Conservation (phyloP, 1,140 invertebrate species). For the Rhizoglyphus robini region DNA sequence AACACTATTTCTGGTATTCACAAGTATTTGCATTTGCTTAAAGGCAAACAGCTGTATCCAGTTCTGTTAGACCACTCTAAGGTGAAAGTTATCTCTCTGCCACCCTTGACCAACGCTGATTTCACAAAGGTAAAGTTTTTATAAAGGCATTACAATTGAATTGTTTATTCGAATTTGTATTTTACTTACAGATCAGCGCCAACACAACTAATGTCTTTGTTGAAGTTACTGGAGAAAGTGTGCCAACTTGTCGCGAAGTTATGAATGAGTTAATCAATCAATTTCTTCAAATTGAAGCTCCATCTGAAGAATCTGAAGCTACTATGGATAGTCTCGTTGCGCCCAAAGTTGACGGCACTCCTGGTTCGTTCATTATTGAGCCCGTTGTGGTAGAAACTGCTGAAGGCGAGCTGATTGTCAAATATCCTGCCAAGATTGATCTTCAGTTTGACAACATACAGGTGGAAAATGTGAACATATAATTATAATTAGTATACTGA, state of each 20-base stretch:
- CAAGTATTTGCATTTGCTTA: slow-evolving; percentile 61
- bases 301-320: slow-evolving; percentile 5
- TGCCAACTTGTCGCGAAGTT: slow-evolving; percentile 50
- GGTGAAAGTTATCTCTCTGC: slow-evolving; percentile 57
- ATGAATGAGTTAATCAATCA: slow-evolving; percentile 51
- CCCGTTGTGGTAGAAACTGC: slow-evolving; percentile 55
- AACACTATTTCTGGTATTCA: slow-evolving; percentile 63
- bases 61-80: slow-evolving; percentile 46
- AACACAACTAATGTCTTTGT: slow-evolving; percentile 52
- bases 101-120: slow-evolving; percentile 67
- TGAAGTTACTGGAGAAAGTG: slow-evolving; percentile 58
- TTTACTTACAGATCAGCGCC: slow-evolving; percentile 32
- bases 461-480: slow-evolving; percentile 19
- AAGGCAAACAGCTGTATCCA: slow-evolving; percentile 54
- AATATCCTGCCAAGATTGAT: slow-evolving; percentile 63
- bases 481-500: too few relatives aligned
- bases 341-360: slow-evolving; percentile 28
- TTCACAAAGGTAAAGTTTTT: slow-evolving; percentile 45
- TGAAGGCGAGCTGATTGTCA: slow-evolving; percentile 50
- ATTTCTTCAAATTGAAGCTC: slow-evolving; percentile 40
- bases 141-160: slow-evolving; percentile 3
- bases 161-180: slow-evolving; percentile 18
- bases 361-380: slow-evolving; percentile 38
- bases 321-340: slow-evolving; percentile 34
- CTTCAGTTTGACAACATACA: slow-evolving; percentile 33